Evolutionary conservation across 1,140 invertebrate genomes (phyloP).

Genomic region (Drosophila serrata): DNA sequence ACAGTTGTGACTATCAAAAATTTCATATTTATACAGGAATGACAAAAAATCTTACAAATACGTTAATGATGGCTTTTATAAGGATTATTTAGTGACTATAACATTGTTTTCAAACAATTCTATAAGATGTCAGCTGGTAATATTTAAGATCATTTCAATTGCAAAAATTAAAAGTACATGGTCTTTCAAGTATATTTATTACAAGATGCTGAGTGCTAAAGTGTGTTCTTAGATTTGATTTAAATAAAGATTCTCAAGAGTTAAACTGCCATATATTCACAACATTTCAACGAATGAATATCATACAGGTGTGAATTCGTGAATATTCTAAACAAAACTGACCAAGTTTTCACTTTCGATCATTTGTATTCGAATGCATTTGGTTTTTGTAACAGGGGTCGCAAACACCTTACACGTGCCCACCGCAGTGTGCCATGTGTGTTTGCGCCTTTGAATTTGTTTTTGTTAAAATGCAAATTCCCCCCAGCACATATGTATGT

Average conservation of each 20-base stretch:
- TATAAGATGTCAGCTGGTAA: background rate
- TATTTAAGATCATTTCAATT: slow-evolving; percentile 23
- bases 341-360: slow-evolving; percentile 34
- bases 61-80: background rate
- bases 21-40: background rate
- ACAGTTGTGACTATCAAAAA: background rate
- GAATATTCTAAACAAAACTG: slow-evolving; percentile 14
- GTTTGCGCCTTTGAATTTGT: slow-evolving; percentile 21
- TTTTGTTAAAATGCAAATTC: slow-evolving; percentile 40
- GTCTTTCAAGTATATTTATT: slow-evolving; percentile 5
- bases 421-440: slow-evolving; percentile 37
- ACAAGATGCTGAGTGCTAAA: background rate
- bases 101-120: slow-evolving; percentile 15
- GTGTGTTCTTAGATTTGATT: background rate
- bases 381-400: slow-evolving; percentile 18
- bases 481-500: slow-evolving; percentile 1
- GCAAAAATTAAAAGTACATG: slow-evolving; percentile 13
- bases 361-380: slow-evolving; percentile 9
- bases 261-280: background rate
- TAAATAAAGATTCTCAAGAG: background rate
- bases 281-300: no score
- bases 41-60: background rate
- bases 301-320: background rate
- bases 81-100: background rate
- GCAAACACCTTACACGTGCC: slow-evolving; percentile 32